A percentile compares a stretch with the other conserved stretches of the same genome.
Conservation (phyloP, 2,888 invertebrate genomes). For the Apodemia zela region DNA sequence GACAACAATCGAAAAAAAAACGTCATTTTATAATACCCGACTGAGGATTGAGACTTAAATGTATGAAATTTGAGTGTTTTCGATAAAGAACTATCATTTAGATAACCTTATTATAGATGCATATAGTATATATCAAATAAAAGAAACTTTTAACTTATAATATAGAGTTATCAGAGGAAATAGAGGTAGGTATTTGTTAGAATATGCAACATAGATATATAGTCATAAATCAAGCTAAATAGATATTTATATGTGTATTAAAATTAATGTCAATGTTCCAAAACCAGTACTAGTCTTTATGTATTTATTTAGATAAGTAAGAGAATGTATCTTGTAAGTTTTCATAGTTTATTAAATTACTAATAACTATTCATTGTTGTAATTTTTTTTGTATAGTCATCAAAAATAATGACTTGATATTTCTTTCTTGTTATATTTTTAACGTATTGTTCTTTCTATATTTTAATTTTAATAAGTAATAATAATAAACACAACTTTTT, state of each 20-base stretch:
- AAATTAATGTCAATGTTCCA: conserved; percentile 7
- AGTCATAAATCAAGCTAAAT: conserved; percentile 4
- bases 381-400: too few relatives aligned
- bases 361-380: too few relatives aligned
- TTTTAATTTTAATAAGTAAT: too few relatives aligned
- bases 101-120: neutral
- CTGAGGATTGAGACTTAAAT: conserved; percentile 40
- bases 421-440: too few relatives aligned
- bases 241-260: conserved; percentile 11
- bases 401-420: too few relatives aligned
- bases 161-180: neutral
- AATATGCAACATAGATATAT: conserved; percentile 4
- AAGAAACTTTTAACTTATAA: conserved; percentile 1
- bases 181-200: conserved; percentile 2
- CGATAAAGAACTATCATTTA: neutral
- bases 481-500: too few relatives aligned
- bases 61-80: conserved; percentile 5
- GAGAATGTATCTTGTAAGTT: conserved; percentile 8
- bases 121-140: conserved; percentile 7
- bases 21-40: conserved; percentile 36
- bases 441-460: too few relatives aligned
- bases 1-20: conserved; percentile 13
- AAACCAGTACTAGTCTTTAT: conserved; percentile 5
- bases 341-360: conserved; percentile 7
- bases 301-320: conserved; percentile 8